Conservation (phyloP, 2,888 invertebrate genomes). For the Macrophya alboannulata region DNA sequence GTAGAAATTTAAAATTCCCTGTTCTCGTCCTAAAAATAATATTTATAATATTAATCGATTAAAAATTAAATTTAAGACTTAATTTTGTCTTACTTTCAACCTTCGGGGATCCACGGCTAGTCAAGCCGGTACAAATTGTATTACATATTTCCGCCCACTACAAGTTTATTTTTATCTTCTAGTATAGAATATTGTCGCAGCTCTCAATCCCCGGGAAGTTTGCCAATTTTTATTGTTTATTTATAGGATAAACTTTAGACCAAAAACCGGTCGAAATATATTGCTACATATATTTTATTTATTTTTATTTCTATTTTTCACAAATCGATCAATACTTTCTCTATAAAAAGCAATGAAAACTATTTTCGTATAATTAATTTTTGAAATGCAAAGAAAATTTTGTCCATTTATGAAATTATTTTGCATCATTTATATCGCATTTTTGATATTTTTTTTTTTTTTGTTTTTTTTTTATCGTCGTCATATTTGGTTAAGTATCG, state of each 20-base stretch:
- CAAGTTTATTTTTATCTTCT: constrained; percentile 27
- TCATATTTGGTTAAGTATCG: not conserved
- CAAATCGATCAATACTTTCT: not conserved
- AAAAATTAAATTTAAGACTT: not conserved
- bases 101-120: not conserved
- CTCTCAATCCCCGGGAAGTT: constrained; percentile 14
- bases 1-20: not conserved
- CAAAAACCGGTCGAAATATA: constrained; percentile 36
- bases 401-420: not conserved
- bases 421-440: not conserved
- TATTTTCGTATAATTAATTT: too few species aligned
- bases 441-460: too few species aligned
- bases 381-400: not conserved
- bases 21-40: not conserved
- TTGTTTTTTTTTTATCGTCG: too few species aligned
- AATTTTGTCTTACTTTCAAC: constrained; percentile 5
- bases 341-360: not conserved
- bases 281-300: not conserved
- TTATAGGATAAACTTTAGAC: constrained; percentile 19
- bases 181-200: constrained; percentile 1
- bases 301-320: not conserved
- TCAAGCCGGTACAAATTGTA: constrained; percentile 26
- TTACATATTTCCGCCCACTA: constrained; percentile 39
- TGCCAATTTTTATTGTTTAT: constrained; percentile 48
- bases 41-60: constrained; percentile 9